A percentile compares a stretch with the other conserved stretches of the same genome.
Evolutionary conservation across 2,888 invertebrate genomes (phyloP).

Genomic region (Pinctada fucata): DNA sequence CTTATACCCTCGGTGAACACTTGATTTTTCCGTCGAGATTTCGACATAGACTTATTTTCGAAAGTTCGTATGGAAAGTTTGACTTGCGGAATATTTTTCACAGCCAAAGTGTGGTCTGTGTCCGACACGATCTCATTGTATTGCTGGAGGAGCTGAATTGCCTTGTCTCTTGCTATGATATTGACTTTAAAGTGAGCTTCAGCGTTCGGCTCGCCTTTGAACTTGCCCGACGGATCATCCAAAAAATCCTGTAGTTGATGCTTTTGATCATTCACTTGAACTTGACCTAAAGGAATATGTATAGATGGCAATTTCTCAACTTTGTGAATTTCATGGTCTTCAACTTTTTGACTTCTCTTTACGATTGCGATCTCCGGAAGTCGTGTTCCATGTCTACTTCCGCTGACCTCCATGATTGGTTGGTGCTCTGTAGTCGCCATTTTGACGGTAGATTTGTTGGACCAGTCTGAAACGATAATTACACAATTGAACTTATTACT

Average conservation of each 20-base stretch:
- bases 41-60: slow-evolving; percentile 38
- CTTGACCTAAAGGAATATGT: background rate
- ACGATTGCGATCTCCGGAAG: background rate
- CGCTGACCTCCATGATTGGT: background rate
- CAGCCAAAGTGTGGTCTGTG: slow-evolving; percentile 42
- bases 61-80: slow-evolving; percentile 44
- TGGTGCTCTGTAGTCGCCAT: background rate
- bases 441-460: background rate
- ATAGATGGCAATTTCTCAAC: background rate
- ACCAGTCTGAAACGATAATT: no score
- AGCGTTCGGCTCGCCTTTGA: slow-evolving; percentile 1
- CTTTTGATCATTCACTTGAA: background rate
- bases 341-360: background rate
- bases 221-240: background rate
- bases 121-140: slow-evolving; percentile 50
- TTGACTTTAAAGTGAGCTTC: slow-evolving; percentile 20
- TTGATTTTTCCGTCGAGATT: slow-evolving; percentile 45
- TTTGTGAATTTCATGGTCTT: background rate
- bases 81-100: slow-evolving; percentile 50
- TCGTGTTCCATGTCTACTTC: background rate
- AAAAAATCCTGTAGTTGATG: slow-evolving; percentile 13
- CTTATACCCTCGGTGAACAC: slow-evolving; percentile 63
- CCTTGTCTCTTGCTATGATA: slow-evolving; percentile 34
- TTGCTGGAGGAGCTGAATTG: slow-evolving; percentile 46
- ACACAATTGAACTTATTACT: no score